These are phyloP conservation scores for Conomelus anceps DNA, from an alignment of 2,888 invertebrate species.

Conservation along the genomic window DNA sequence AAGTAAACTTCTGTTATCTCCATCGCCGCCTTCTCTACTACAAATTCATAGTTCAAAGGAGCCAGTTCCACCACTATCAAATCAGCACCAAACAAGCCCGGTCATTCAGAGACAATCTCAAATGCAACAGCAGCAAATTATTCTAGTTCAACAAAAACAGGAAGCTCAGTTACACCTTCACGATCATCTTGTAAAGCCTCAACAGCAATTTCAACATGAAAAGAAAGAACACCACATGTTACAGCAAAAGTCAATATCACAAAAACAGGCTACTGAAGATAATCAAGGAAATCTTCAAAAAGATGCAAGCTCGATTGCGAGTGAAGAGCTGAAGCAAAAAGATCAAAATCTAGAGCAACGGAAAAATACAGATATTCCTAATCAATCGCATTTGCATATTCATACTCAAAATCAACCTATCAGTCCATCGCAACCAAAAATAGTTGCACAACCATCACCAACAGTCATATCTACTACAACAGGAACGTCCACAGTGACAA, in stretches of 20 bases:
- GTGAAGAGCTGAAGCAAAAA: neutral
- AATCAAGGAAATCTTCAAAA: neutral
- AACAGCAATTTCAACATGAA: slow-evolving; percentile 13
- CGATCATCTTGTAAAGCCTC: slow-evolving; percentile 7
- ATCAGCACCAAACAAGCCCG: slow-evolving; percentile 35
- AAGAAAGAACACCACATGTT: slow-evolving; percentile 19
- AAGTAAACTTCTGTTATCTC: neutral
- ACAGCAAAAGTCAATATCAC: slow-evolving; percentile 20
- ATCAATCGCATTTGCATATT: neutral
- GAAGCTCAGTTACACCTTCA: slow-evolving; percentile 16
- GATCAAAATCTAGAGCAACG: neutral
- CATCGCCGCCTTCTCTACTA: slow-evolving; percentile 29
- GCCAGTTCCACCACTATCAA: slow-evolving; percentile 44
- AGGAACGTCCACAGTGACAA: neutral
- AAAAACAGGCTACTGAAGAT: neutral
- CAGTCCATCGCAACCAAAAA: neutral
- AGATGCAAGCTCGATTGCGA: neutral
- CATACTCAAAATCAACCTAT: neutral
- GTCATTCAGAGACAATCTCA: slow-evolving; percentile 25
- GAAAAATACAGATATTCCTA: neutral
- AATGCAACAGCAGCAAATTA: slow-evolving; percentile 21
- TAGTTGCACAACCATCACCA: neutral
- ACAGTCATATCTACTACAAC: neutral
- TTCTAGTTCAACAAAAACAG: slow-evolving; percentile 7
- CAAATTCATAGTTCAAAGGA: slow-evolving; percentile 42